A percentile compares a stretch with the other conserved stretches of the same genome.
Conservation (phyloP, 2,797 vertebrate genomes). For the Chaenodraco wilsoni region DNA sequence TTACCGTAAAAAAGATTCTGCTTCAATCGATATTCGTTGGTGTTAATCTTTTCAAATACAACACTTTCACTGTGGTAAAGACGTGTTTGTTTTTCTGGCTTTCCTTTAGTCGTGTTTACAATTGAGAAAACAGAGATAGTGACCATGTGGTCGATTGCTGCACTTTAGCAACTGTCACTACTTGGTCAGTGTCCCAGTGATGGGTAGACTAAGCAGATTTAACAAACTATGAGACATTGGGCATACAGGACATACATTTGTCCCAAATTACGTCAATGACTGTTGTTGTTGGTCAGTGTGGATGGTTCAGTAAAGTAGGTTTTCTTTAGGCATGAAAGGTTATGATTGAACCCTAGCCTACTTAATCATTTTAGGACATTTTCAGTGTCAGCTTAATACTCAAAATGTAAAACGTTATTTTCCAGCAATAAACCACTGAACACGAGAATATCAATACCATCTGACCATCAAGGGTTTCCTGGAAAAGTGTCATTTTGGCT, state of each 20-base stretch:
- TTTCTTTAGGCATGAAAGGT: not conserved
- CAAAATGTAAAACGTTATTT: slow-evolving; percentile 6
- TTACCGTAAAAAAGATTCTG: too few relatives aligned
- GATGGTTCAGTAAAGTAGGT: not conserved
- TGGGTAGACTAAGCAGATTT: not conserved
- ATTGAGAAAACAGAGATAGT: not conserved
- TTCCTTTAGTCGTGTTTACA: not conserved
- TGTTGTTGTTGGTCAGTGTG: not conserved
- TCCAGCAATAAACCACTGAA: not conserved
- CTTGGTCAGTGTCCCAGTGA: not conserved
- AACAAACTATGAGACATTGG: not conserved
- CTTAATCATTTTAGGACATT: not conserved
- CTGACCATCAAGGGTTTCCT: not conserved
- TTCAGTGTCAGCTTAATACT: not conserved
- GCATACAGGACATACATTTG: not conserved
- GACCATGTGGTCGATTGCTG: not conserved
- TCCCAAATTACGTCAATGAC: not conserved
- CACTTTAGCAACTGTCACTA: not conserved
- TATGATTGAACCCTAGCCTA: not conserved
- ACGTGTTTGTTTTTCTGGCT: too few relatives aligned
- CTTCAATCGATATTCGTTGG: too few relatives aligned
- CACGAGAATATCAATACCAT: not conserved
- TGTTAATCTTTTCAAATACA: too few relatives aligned
- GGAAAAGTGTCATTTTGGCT: slow-evolving; percentile 10
- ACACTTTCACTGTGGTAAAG: too few relatives aligned